These are phyloP conservation scores for Hafferia zeledoni DNA, from an alignment of 2,797 vertebrate genomes.

Conservation along the genomic window DNA sequence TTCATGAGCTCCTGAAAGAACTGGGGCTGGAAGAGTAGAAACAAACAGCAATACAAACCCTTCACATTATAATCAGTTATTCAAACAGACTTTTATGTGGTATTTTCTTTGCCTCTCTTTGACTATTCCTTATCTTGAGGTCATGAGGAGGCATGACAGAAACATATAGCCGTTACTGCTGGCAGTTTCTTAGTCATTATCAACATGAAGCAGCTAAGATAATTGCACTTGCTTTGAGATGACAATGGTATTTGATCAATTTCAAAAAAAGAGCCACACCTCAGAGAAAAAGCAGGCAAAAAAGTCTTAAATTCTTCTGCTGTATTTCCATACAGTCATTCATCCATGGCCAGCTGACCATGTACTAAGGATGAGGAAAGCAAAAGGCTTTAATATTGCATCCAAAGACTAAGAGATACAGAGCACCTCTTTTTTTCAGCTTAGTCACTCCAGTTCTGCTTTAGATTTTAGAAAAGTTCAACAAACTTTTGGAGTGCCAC, in stretches of 20 bases:
- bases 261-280: neutral
- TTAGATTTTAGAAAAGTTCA: neutral
- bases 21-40: neutral
- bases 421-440: neutral
- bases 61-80: neutral
- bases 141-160: neutral
- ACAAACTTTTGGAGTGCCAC: neutral
- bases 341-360: neutral
- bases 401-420: neutral
- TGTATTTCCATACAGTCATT: neutral
- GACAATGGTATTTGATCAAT: neutral
- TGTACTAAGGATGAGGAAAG: neutral
- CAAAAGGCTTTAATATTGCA: neutral
- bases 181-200: neutral
- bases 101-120: neutral
- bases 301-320: neutral
- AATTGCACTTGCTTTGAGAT: neutral
- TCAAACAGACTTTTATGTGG: neutral
- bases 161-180: neutral
- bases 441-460: neutral
- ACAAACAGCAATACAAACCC: neutral
- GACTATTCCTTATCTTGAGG: neutral
- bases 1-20: neutral
- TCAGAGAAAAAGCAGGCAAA: neutral
- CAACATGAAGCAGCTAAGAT: neutral